Conservation (phyloP, 2,888 invertebrate genomes). For the Orchesellides sinensis region DNA sequence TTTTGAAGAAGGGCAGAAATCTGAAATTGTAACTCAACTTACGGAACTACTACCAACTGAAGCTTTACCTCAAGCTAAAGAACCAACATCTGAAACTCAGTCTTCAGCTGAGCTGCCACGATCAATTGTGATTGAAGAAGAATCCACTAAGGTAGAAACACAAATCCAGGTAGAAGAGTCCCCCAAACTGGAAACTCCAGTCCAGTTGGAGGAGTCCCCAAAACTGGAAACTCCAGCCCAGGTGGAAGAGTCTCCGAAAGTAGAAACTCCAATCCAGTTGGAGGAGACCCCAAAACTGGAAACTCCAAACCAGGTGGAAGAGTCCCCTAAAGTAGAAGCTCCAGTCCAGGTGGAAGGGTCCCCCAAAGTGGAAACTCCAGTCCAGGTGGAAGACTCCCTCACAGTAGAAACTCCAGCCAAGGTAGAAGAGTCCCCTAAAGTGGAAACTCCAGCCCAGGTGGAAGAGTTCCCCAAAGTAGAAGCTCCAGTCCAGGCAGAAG, state of each 20-base stretch:
- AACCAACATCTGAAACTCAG: too few species aligned
- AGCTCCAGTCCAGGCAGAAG: neutral
- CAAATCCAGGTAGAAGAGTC: too few species aligned
- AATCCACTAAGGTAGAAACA: too few species aligned
- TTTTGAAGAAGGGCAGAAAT: too few species aligned
- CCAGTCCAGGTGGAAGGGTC: neutral
- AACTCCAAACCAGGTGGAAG: neutral
- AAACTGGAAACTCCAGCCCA: neutral
- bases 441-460: neutral
- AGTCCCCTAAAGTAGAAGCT: neutral
- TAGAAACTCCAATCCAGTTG: neutral
- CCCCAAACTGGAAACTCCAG: too few species aligned
- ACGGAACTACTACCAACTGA: too few species aligned
- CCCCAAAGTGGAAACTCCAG: neutral
- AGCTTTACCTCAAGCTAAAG: too few species aligned
- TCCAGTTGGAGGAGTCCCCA: neutral
- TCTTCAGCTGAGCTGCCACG: too few species aligned
- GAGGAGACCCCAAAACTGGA: neutral
- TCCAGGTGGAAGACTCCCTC: too few species aligned
- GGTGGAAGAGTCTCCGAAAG: neutral
- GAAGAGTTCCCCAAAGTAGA: neutral
- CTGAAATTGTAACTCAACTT: too few species aligned
- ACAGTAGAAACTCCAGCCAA: neutral
- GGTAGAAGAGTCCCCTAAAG: constrained; percentile 4
- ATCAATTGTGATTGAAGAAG: too few species aligned